Base-by-base conservation (phyloP, 2,113 vertebrate genomes). In the Oncorhynchus tshawytscha region DNA sequence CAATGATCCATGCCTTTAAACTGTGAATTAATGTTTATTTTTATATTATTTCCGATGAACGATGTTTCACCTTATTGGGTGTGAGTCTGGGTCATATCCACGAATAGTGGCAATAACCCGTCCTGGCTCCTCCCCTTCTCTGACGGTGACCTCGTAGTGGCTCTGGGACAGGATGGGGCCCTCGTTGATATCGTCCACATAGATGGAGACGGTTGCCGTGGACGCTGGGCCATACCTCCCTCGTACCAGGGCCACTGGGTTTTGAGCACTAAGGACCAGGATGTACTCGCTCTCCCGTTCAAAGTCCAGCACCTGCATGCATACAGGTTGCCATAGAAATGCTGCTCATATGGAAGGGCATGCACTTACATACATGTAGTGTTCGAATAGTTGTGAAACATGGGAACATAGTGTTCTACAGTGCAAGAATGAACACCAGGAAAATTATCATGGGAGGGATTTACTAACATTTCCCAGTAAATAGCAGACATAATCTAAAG, bases 211-310 rank as follows among this genome's bases (percentile, higher is more conserved):
- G 0, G 94, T 94, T 8, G 92, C 90, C 0, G 94, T 94, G 82
- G 94, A 95, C 5, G 91, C 91, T 0, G 92, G 88, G 9, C 93
- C 92, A 0, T 94, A 95, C 13, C 92, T 88, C 4, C 91, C 91
- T 0, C 90, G 91, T n/a, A 93, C 91, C 70, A 95, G 79, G 39
- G 93, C 90, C 31, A 91, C 93, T 0, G 85, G 85, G 79, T 95
- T 95, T 74, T 90, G 91, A 76, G 90, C 94, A 4, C 91, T 91
- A 15, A 95, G 79, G 20, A 93, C 91, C 7, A 94, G 85, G 67
- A 89, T 92, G 81, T 95, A 94, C 75, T 94, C 92, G 12, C 90
- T 93, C 80, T 93, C 92, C 3, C 90, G 89, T 74, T 95, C 94
- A 83, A 93, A 94, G 86, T 95, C 94, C 82, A 94, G 80, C 1